Conservation (phyloP, 92 coral and sea anemone species). For the Muricea muricata region DNA sequence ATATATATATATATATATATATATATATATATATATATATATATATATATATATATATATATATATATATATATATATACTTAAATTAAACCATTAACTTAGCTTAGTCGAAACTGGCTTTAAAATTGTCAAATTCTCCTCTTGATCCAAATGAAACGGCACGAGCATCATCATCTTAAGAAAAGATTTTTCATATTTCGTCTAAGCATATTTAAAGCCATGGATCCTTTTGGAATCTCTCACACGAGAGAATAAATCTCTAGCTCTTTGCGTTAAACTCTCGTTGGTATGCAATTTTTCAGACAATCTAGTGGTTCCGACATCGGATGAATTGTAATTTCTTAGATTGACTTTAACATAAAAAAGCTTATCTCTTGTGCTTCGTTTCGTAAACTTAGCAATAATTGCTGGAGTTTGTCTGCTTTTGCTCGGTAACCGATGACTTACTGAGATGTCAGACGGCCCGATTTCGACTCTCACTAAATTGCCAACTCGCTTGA, state of each 20-base stretch:
- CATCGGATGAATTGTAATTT: not conserved
- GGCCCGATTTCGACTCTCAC: constrained; percentile 17
- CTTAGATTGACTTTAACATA: not conserved
- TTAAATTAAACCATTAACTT: too few species aligned
- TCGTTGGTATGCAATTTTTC: not conserved
- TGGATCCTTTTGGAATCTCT: not conserved
- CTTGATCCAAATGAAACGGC: not conserved
- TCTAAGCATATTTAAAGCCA: constrained; percentile 13
- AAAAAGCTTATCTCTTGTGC: constrained; percentile 6
- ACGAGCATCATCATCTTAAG: not conserved
- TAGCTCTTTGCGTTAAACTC: constrained; percentile 17
- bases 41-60: too few species aligned
- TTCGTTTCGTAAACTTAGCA: not conserved
- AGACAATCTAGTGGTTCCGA: not conserved
- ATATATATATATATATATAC: too few species aligned
- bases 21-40: too few species aligned
- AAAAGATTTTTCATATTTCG: constrained; percentile 17
- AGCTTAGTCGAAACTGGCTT: not conserved
- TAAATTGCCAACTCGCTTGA: not conserved
- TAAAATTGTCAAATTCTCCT: not conserved
- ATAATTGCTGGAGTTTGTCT: not conserved
- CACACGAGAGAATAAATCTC: not conserved
- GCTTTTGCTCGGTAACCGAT: not conserved
- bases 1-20: too few species aligned
- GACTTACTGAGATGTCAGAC: constrained; percentile 21